Evolutionary conservation across 2,888 invertebrate species (phyloP), one percentile per base, ranked within the genome.

Genomic region (Sclerodermus sp.): DNA sequence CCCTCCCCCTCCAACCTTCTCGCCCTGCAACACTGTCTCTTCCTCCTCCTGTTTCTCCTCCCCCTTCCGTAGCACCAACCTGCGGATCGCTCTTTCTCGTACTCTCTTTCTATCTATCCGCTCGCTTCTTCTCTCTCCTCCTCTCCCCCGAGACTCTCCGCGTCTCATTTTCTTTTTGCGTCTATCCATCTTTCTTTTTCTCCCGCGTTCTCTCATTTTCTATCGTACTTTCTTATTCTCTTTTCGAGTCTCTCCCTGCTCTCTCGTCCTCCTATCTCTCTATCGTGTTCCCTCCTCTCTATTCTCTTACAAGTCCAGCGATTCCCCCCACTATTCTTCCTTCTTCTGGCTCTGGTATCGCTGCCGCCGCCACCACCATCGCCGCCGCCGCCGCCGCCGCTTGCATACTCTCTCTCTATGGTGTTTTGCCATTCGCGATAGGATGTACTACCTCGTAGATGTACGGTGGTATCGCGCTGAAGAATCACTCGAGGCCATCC

Each of bases 161-260:
- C 8, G 23, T 8, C 8, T 8, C 23, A 23, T 8, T 8, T 23
- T 23, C 23, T 23, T 23, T 23, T 23, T 41, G 37, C 31, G 13
- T 38, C 34, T 14, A n/a, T 36, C 23, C 41, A 12, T 14, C 44
- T 12, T 23, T 16, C 44, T n/a, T 23, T 18, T 42, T 15, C 30
- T 40, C 43, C 39, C 39, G 31, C 31, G 29, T n/a, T 29, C 18
- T 18, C 14, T n/a, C 38, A 9, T 34, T 38, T 17, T 42, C 34
- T 31, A 32, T 14, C 38, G 55, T 56, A 53, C 47, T 47, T 49
- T 49, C 55, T 53, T 55, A 38, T 47, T 46, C 51, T 57, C 61
- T 58, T 49, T 45, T 51, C 46, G 37, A 32, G 16, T 32, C 47
- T n/a, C n/a, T n/a, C n/a, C n/a, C n/a, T n/a, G n/a, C n/a, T n/a